Evolutionary conservation across 2,113 vertebrate species (phyloP), one percentile per base, ranked within the genome.

Genomic region (Scomber colias): DNA sequence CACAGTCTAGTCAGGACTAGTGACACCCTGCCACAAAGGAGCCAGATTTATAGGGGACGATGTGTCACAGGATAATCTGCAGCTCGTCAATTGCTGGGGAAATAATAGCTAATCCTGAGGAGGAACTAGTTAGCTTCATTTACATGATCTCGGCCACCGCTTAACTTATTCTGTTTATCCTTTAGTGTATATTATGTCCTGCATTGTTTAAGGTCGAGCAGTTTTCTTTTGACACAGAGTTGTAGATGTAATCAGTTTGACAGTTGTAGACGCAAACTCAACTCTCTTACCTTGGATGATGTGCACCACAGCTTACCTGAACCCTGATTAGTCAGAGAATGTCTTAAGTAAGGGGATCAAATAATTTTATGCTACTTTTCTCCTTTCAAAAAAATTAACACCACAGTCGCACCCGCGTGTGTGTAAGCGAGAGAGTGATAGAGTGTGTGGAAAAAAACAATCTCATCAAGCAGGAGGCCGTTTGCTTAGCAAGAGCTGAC

Each of bases 401-500:
- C 81, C 75, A 69, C 87, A 76, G 83, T 85, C 44, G 70, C 75
- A 79, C 31, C 17, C 21, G 66, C 76, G 44, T 81, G 85, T 83
- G 84, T 82, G 83, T 81, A 80, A 82, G 77, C 45, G 89, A 87
- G 87, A 75, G 87, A 92, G 90, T 92, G 90, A 92, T 82, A 87
- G 87, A 92, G 87, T 87, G 92, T 87, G 87, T 88, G 88, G 87
- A 93, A 94, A 94, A 95, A 95, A 94, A 95, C 94, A 94, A 95
- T 94, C 94, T 95, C 93, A 94, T 96, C 94, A 90, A 62, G 94
- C 92, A 77, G 90, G 87, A 95, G 94, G 93, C 95, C 95, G 95
- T 96, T 96, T 96, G 96, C 95, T 97, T 95, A 95, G 96, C 95
- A 95, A 95, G 95, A 95, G 94, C 95, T 95, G 97, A 97, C 96